These are phyloP conservation scores for Brenthis ino DNA, from an alignment of 2,888 invertebrate genomes.

Conservation along the genomic window DNA sequence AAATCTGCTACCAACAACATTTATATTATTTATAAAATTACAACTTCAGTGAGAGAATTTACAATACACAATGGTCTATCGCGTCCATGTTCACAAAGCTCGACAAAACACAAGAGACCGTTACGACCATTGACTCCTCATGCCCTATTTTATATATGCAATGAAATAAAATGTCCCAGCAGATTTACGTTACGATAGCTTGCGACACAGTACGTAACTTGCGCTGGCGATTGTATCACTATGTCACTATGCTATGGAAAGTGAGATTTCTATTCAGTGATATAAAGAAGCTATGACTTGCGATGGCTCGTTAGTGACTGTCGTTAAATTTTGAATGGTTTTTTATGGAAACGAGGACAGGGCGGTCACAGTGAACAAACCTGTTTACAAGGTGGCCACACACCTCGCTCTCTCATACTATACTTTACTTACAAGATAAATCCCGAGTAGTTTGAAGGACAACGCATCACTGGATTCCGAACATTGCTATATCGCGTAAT, in stretches of 20 bases:
- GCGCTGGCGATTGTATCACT: conserved; percentile 55
- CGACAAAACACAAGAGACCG: conserved; percentile 33
- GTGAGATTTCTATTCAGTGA: conserved; percentile 62
- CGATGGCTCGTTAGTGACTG: conserved; percentile 53
- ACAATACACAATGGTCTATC: conserved; percentile 18
- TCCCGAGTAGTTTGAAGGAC: conserved; percentile 37
- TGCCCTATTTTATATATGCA: conserved; percentile 49
- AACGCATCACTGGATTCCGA: conserved; percentile 32
- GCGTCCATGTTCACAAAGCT: conserved; percentile 28
- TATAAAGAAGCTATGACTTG: conserved; percentile 51
- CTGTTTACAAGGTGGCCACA: conserved; percentile 60
- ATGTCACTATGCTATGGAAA: conserved; percentile 65
- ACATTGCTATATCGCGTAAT: conserved; percentile 32
- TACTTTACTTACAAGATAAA: conserved; percentile 32
- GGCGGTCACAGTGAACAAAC: conserved; percentile 54
- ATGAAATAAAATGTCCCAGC: conserved; percentile 61
- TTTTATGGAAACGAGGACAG: conserved; percentile 54
- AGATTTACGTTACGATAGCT: conserved; percentile 43
- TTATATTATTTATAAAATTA: conserved; percentile 4
- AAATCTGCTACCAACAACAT: background rate
- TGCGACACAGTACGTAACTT: conserved; percentile 58
- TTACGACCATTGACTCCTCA: conserved; percentile 41
- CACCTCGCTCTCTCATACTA: conserved; percentile 46
- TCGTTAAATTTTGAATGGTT: conserved; percentile 70
- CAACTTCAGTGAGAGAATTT: conserved; percentile 11